A percentile compares a stretch with the other conserved stretches of the same genome.
Conservation (phyloP, 2,113 vertebrate species). For the Otocyon megalotis region DNA sequence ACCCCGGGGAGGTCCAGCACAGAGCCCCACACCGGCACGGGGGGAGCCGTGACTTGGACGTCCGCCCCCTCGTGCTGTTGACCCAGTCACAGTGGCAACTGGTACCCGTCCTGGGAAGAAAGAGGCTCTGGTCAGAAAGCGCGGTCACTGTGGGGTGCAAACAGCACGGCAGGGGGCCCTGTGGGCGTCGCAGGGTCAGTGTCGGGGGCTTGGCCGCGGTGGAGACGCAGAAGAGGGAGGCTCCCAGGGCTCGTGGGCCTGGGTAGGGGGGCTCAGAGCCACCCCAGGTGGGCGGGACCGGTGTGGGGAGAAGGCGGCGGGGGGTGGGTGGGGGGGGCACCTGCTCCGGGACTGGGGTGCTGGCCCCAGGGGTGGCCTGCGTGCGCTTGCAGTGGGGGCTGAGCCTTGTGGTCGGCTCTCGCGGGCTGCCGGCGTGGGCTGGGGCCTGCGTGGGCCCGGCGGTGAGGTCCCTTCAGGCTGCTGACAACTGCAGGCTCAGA, state of each 20-base stretch:
- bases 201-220: background rate
- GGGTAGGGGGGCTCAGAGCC: background rate
- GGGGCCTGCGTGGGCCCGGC: background rate
- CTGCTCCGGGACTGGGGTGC: too few species aligned
- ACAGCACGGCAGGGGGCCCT: background rate
- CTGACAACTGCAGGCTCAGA: background rate
- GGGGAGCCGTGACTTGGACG: background rate
- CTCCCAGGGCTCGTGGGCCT: too few species aligned
- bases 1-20: background rate
- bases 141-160: background rate
- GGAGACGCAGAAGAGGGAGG: background rate
- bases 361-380: too few species aligned
- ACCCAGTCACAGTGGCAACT: constrained; percentile 1
- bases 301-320: too few species aligned
- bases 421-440: too few species aligned
- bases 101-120: background rate
- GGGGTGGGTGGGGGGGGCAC: too few species aligned
- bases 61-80: background rate
- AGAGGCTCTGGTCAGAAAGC: background rate
- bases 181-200: background rate
- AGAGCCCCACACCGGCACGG: too few species aligned
- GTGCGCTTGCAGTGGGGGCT: too few species aligned
- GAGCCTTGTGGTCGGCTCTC: too few species aligned
- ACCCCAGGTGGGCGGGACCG: too few species aligned
- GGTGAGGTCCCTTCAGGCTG: too few species aligned